Conservation (phyloP, 2,113 vertebrate species). For the Lamprologus tigripictilis region DNA sequence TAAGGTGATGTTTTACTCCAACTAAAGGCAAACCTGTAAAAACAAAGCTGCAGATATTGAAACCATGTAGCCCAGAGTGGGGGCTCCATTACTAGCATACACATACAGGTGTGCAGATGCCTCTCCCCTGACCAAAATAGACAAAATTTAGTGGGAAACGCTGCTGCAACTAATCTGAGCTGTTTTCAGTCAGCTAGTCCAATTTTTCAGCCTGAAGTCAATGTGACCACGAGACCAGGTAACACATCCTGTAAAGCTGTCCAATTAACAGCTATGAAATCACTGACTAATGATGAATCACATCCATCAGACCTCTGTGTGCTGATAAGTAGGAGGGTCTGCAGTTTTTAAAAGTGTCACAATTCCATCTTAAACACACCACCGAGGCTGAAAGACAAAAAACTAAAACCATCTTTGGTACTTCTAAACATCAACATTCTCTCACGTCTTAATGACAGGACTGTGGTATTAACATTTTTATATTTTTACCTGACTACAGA, state of each 20-base stretch:
- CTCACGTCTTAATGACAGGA: not conserved
- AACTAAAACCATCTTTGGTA: not conserved
- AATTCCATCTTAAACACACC: not conserved
- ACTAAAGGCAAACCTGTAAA: not conserved
- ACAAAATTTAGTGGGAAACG: not conserved
- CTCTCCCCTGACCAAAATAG: not conserved
- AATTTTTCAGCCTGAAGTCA: not conserved
- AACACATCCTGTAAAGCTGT: not conserved
- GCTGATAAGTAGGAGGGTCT: rapidly evolving
- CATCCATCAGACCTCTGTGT: not conserved
- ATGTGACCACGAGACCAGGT: not conserved
- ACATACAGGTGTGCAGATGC: not conserved
- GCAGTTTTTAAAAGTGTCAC: not conserved
- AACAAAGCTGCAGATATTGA: not conserved
- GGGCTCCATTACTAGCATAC: not conserved
- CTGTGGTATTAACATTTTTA: not conserved
- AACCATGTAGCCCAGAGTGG: not conserved
- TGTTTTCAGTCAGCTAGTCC: not conserved
- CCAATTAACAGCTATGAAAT: not conserved
- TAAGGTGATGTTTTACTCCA: not conserved
- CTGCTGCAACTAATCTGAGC: not conserved
- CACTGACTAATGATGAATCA: not conserved
- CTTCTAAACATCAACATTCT: not conserved
- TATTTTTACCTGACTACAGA: not conserved
- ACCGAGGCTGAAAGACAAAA: not conserved